Base-by-base conservation (phyloP, 2,888 invertebrate species). In the Noctua janthina region DNA sequence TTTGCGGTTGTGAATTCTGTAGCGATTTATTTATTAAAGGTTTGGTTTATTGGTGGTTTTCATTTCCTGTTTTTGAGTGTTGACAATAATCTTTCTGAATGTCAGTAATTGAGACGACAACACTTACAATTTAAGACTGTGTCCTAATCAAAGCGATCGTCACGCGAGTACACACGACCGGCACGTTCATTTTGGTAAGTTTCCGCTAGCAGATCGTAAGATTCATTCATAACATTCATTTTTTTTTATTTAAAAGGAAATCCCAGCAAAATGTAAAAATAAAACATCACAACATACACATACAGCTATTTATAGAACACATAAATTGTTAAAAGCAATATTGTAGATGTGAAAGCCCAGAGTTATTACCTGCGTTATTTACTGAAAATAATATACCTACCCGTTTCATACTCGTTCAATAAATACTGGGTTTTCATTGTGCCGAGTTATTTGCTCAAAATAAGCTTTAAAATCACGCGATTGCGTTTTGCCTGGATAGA, bases 1-100 rank as follows among this genome's bases (percentile, higher is more conserved):
- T 86, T 83, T 88, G 76, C 67, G 66, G 76, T 78, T 49, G 29
- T 76, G 71, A 75, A 83, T 87, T 81, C 78, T 67, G 72, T 64
- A 75, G 56, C 29, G 43, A 73, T 51, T 80, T 75, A 74, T 82
- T 79, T 76, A 86, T 69, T 49, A 76, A 74, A 64, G 8, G 8
- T 3, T 17, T 67, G 51, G 74, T 84, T 71, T 54, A 59, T 59
- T 64, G 29, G 51, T 67, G 35, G 20, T 49, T 74, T 68, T n/a
- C 8, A 64, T 76, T 59, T 82, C 72, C 75, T 69, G 59, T 54
- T 75, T 20, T n/a, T 20, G 8, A n/a, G 13, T 43, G 39, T 64
- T 49, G 6, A 39, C 10, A 43, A 39, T 35, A 64, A 35, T n/a
- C 3, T n/a, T 10, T 17, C 15, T 54, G 1, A 74, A 8, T 35